A percentile compares a stretch with the other conserved stretches of the same genome.
These are phyloP conservation scores for Macrochelys suwanniensis DNA, from an alignment of 2,797 vertebrate species.

Conservation along the genomic window DNA sequence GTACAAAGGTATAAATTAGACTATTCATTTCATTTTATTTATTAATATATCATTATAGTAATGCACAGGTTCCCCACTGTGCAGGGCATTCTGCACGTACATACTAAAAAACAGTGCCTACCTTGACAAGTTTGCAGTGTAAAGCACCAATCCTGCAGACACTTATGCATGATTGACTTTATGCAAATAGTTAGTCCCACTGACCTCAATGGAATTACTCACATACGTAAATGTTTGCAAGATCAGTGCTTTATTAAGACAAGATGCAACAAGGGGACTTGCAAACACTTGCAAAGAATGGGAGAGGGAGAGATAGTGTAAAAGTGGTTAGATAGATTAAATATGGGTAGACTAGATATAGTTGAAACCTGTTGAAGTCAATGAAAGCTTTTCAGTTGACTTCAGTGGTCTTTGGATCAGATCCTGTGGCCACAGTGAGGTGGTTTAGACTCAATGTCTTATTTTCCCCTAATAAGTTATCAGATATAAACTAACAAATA, in stretches of 20 bases:
- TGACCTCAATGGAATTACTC: neutral
- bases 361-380: neutral
- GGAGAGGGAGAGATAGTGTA: neutral
- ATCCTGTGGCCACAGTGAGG: neutral
- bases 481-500: neutral
- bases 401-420: neutral
- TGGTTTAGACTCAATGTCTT: neutral
- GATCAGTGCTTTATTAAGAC: neutral
- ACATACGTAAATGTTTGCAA: neutral
- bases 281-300: neutral
- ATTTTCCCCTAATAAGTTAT: neutral
- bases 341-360: neutral
- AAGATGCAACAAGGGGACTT: neutral
- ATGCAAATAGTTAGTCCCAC: neutral
- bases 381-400: neutral
- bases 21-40: neutral
- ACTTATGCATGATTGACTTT: neutral
- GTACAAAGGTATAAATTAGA: neutral
- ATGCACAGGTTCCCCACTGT: neutral
- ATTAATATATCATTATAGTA: neutral
- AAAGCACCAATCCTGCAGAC: neutral
- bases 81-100: neutral
- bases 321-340: neutral
- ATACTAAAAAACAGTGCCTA: neutral
- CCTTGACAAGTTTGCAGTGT: neutral